phyloP scores from a whole-genome alignment of 2,797 vertebrate species.

The Trachurus trachurus region DNA sequence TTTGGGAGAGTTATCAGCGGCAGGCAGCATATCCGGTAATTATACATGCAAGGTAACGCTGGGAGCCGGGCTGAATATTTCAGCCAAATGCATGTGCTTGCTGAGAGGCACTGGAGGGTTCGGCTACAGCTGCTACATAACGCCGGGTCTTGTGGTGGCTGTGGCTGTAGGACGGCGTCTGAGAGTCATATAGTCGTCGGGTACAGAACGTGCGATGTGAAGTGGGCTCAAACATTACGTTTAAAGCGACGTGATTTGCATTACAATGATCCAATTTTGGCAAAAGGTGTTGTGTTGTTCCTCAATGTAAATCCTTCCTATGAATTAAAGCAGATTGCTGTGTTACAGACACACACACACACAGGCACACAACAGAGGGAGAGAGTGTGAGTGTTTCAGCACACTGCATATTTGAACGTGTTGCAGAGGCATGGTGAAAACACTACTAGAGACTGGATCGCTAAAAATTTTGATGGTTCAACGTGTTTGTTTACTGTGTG shows the following conservation, averaged over 20 bases:
- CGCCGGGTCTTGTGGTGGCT: constrained; percentile 60
- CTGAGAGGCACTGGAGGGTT: constrained; percentile 76
- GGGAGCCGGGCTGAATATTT: constrained; percentile 82
- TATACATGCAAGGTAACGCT: constrained; percentile 87
- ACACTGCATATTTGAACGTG: constrained; percentile 48
- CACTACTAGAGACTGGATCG: constrained; percentile 60
- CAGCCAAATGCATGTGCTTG: constrained; percentile 81
- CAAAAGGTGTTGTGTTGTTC: constrained; percentile 18
- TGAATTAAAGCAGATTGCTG: constrained; percentile 53
- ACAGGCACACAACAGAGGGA: constrained; percentile 33
- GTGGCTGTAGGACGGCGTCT: constrained; percentile 65
- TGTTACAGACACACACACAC: neutral
- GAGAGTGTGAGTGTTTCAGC: constrained; percentile 41
- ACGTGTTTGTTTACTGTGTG: constrained; percentile 78
- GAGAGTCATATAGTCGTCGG: constrained; percentile 31
- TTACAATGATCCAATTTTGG: constrained; percentile 42
- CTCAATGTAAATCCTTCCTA: constrained; percentile 45
- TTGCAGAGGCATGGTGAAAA: constrained; percentile 56
- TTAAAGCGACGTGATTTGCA: constrained; percentile 52
- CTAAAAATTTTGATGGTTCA: constrained; percentile 68
- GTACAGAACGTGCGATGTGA: neutral
- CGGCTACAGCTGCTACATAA: constrained; percentile 69
- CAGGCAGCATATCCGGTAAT: constrained; percentile 88
- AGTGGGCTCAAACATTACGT: constrained; percentile 44
- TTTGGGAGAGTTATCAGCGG: constrained; percentile 88